These are phyloP conservation scores for Aythya baeri DNA, from an alignment of 2,113 vertebrate genomes.

Conservation along the genomic window DNA sequence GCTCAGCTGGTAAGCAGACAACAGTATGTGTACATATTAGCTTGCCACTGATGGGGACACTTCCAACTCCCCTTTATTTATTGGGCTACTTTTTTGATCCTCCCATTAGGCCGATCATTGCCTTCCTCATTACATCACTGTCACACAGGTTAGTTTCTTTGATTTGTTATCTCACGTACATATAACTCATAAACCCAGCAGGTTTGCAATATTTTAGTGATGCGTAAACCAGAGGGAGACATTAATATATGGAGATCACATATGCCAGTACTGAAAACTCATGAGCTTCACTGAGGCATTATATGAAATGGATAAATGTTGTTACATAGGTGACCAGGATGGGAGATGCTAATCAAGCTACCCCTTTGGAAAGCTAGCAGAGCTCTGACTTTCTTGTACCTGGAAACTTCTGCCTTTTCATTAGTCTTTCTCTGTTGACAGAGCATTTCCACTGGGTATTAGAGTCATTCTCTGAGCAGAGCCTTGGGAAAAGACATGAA, in stretches of 20 bases:
- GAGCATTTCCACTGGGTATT: background rate
- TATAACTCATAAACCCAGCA: background rate
- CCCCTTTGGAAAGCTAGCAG: background rate
- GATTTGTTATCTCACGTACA: background rate
- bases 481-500: background rate
- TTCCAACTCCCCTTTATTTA: background rate
- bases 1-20: background rate
- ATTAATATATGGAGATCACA: background rate
- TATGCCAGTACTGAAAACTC: background rate
- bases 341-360: background rate
- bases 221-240: background rate
- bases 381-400: background rate
- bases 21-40: background rate
- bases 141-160: constrained; percentile 1
- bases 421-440: background rate
- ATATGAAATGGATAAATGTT: background rate
- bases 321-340: background rate
- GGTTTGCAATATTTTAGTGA: background rate
- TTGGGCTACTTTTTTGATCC: background rate
- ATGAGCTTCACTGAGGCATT: background rate
- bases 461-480: background rate
- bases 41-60: background rate
- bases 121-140: background rate
- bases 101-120: background rate
- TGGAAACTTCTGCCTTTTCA: background rate